Base-by-base conservation (phyloP, 2,888 invertebrate species). In the Drosophila merina region DNA sequence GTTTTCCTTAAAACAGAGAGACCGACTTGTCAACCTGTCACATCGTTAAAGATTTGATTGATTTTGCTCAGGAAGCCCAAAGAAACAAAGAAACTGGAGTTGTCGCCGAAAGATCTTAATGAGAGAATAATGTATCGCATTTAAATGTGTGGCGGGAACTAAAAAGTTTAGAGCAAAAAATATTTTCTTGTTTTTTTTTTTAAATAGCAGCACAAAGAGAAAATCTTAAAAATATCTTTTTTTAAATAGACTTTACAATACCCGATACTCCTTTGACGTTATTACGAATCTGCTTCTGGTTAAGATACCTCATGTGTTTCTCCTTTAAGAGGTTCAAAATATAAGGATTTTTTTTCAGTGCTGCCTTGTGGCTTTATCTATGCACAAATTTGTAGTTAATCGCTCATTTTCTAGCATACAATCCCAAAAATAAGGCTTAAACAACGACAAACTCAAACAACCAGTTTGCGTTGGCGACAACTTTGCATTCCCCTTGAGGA, bases 41-140 rank as follows among this genome's bases (percentile, higher is more conserved):
- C 76, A 70, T 86, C 81, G 72, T 88, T 83, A 87, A 86, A 86
- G 88, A 64, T 86, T 86, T 83, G 86, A 87, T 88, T 86, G 88
- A 86, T 86, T 87, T 84, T 52, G 64, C 71, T 70, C 57, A 67
- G 74, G 80, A 76, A 77, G 72, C 79, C 60, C 20, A 20, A 20
- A 20, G 20, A 20, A 20, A 20, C 20, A 52, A 56, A 62, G 55
- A 54, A 52, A 76, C 48, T 62, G 70, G 56, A 42, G 50, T 70
- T 36, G 55, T 62, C 50, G 49, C 71, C 48, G 30, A 69, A 5
- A 64, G 75, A 82, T 72, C 83, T 76, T 79, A 86, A 81, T 79
- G 79, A 70, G 77, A 67, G 81, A 80, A 79, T 73, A 80, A 81
- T 73, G 84, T 74, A 79, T 70, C 86, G 77, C 74, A 80, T 83